These are phyloP conservation scores for Sycophaga agraensis DNA, from an alignment of 1,140 invertebrate species.

Conservation along the genomic window DNA sequence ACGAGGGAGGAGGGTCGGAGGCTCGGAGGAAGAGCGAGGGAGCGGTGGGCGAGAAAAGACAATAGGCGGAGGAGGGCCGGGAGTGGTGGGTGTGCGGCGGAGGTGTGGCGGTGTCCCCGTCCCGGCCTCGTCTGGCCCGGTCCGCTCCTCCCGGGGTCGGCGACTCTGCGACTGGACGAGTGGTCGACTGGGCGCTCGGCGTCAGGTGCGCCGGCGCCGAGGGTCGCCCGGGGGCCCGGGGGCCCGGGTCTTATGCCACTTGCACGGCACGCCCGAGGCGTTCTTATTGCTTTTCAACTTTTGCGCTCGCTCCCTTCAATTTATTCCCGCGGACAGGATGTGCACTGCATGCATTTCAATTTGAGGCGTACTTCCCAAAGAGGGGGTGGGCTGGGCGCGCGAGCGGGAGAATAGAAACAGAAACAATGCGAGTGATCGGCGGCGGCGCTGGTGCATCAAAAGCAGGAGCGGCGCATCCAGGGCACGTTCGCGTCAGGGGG, in stretches of 20 bases:
- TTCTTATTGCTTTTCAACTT: conserved; percentile 24
- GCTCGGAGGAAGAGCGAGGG: conserved; percentile 15
- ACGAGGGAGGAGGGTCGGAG: not conserved
- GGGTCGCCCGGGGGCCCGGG: no score
- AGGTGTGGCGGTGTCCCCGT: no score
- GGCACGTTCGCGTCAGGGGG: conserved; percentile 16
- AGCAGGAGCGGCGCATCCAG: conserved; percentile 16
- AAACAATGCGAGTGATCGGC: conserved; percentile 10
- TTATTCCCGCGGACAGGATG: conserved; percentile 29
- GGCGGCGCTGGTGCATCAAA: no score
- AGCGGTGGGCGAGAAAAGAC: not conserved
- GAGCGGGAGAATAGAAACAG: not conserved
- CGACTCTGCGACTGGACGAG: no score
- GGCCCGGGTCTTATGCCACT: conserved; percentile 33
- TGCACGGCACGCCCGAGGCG: not conserved
- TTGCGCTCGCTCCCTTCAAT: conserved; percentile 21
- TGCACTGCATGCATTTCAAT: conserved; percentile 31
- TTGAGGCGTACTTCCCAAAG: not conserved
- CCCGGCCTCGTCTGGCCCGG: no score
- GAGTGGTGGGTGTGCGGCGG: no score
- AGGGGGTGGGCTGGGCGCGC: not conserved
- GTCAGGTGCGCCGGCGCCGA: no score
- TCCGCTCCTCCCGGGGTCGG: no score
- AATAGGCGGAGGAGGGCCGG: no score
- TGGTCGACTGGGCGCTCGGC: no score